A percentile compares a stretch with the other conserved stretches of the same genome.
These are phyloP conservation scores for Eucera pruinosa DNA, from an alignment of 2,888 invertebrate species.

Conservation along the genomic window DNA sequence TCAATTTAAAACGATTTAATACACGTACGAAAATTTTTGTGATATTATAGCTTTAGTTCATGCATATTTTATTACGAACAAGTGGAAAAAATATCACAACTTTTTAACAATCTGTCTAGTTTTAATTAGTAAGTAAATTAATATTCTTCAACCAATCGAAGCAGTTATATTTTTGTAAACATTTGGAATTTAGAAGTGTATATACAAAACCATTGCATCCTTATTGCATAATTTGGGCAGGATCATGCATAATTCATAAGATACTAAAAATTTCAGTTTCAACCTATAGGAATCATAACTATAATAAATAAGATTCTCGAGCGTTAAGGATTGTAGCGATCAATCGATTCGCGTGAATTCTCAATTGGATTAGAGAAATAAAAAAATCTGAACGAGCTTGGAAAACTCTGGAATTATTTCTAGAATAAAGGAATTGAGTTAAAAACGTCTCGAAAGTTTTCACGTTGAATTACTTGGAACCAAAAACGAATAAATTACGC, in stretches of 20 bases:
- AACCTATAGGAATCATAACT: neutral
- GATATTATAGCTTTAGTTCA: too few relatives aligned
- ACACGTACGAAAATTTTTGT: too few relatives aligned
- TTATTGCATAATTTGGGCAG: neutral
- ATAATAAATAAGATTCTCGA: neutral
- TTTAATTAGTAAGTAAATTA: too few relatives aligned
- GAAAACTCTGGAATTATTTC: slow-evolving; percentile 29
- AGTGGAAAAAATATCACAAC: too few relatives aligned
- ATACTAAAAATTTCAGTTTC: neutral
- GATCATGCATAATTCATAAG: neutral
- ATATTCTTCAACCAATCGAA: too few relatives aligned
- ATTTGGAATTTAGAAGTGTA: too few relatives aligned
- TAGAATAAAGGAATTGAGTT: neutral
- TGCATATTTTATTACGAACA: too few relatives aligned
- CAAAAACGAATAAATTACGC: neutral
- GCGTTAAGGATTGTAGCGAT: neutral
- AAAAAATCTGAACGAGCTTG: neutral
- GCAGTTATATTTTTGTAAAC: too few relatives aligned
- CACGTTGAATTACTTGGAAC: neutral
- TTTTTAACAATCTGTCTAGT: too few relatives aligned
- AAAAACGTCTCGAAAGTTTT: neutral
- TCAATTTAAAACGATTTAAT: too few relatives aligned
- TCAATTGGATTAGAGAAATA: neutral
- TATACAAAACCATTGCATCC: too few relatives aligned
- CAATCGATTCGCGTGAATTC: neutral